Evolutionary conservation across 2,113 vertebrate genomes (phyloP), one percentile per base, ranked within the genome.

Genomic region (Toxotes jaculatrix): DNA sequence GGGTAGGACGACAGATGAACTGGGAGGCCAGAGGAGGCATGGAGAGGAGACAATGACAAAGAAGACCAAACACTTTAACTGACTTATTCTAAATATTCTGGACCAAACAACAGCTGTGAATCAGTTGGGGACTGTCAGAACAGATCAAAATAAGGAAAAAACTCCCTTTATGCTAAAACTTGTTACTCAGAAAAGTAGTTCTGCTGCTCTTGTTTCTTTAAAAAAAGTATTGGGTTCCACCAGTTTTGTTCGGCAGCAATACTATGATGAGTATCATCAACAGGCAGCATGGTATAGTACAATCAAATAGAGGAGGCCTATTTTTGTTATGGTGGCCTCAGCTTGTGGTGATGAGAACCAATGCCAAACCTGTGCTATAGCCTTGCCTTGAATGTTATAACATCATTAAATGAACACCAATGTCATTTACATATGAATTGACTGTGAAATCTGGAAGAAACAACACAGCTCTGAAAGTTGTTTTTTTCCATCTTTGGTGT

Each of bases 1-100:
- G 64, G 45, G 53, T 0, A 8, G 60, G 23, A 79, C 9, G 53
- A 78, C 64, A 66, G 79, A 78, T 17, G 13, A 11, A 45, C n/a
- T 0, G 56, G 43, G 68, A 61, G 49, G 47, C 47, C 38, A 31
- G 6, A 72, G 3, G 31, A 55, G 43, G 21, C 10, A 49, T 3
- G 9, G 10, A 40, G 47, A 51, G 3, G 11, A 60, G 32, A 11
- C 21, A n/a, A 17, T 51, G 16, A 42, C 51, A 38, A 19, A 34
- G 19, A 40, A 19, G 43, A 27, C n/a, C 9, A 27, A 42, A 45
- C 13, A 27, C 8, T 40, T 42, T 43, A 19, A 3, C 61, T 63
- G 5, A 47, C 45, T 27, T 27, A 27, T 27, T 27, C 42, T 43
- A 1, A 17, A 36, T 19, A 51, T 59, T 72, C 13, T 40, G 4